These are phyloP conservation scores for Podocnemis expansa DNA, from an alignment of 2,113 vertebrate genomes.

Conservation along the genomic window DNA sequence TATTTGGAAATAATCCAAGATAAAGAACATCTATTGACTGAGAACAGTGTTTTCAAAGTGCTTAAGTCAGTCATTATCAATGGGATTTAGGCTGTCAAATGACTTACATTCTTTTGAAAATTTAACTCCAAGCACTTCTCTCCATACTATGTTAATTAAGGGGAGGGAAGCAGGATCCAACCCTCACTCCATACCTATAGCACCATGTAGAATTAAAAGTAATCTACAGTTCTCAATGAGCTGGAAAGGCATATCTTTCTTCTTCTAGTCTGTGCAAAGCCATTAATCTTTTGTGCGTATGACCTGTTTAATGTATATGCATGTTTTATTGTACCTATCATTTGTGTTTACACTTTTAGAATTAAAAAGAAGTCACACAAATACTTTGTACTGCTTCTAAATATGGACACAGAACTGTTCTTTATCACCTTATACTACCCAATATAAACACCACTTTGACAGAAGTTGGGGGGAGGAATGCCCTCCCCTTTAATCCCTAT, in stretches of 20 bases:
- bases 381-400: neutral
- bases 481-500: too few relatives aligned
- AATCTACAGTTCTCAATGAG: neutral
- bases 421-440: too few relatives aligned
- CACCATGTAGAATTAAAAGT: neutral
- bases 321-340: neutral
- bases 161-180: neutral
- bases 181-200: accelerated
- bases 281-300: neutral
- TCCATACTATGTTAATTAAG: neutral
- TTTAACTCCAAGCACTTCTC: neutral
- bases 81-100: too few relatives aligned
- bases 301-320: accelerated
- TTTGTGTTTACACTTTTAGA: neutral
- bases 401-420: too few relatives aligned
- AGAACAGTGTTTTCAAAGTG: neutral
- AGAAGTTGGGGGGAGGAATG: too few relatives aligned
- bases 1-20: neutral
- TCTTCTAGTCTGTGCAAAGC: neutral
- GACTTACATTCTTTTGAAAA: neutral
- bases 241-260: neutral
- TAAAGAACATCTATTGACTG: neutral
- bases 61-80: too few relatives aligned
- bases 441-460: too few relatives aligned
- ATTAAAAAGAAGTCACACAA: neutral